Conservation (phyloP, 2,113 vertebrate species). For the Dendrocopos noguchii region DNA sequence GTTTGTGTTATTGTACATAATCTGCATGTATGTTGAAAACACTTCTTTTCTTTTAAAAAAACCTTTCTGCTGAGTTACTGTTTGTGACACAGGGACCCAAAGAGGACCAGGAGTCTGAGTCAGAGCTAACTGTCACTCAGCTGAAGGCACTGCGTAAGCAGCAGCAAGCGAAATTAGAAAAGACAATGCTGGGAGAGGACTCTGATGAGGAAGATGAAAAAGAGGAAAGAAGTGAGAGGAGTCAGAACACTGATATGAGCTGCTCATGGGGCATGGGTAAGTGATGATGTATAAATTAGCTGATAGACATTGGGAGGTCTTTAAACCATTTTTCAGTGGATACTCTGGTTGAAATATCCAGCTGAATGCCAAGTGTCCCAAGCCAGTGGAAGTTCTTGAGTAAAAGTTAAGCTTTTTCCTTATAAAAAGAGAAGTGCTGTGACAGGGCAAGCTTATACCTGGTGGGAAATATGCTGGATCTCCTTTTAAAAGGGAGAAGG, state of each 20-base stretch:
- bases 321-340: neutral
- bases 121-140: constrained; percentile 90
- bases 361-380: neutral
- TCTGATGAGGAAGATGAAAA: constrained; percentile 85
- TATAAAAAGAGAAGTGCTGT: neutral
- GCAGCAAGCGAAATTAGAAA: constrained; percentile 87
- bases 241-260: constrained; percentile 80
- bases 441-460: neutral
- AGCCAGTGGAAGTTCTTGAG: neutral
- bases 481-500: neutral
- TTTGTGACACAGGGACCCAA: constrained; percentile 86
- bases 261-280: constrained; percentile 97
- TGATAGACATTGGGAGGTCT: neutral
- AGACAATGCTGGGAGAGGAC: constrained; percentile 91
- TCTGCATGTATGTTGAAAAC: neutral
- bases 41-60: neutral
- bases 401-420: neutral
- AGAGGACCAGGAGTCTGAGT: constrained; percentile 92
- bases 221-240: constrained; percentile 55
- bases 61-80: neutral
- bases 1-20: neutral
- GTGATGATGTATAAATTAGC: neutral
- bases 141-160: constrained; percentile 86
- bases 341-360: neutral
- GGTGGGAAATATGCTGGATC: neutral